These are phyloP conservation scores for Campoplex capitator DNA, from an alignment of 2,888 invertebrate genomes.

Conservation along the genomic window DNA sequence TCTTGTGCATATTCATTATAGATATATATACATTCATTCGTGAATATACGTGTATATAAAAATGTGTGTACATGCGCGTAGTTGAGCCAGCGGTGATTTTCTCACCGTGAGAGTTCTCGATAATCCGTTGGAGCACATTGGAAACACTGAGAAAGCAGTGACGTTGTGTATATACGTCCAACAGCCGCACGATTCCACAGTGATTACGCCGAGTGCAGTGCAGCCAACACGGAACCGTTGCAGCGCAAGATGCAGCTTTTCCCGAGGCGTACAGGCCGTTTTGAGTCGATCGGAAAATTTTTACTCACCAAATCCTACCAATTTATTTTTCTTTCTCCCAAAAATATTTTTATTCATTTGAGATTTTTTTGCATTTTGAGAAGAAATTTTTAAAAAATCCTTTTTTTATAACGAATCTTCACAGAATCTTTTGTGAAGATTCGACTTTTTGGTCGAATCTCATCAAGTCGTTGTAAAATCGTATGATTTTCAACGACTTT, in stretches of 20 bases:
- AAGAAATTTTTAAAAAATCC: no score
- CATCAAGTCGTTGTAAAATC: not conserved
- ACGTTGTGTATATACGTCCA: conserved; percentile 38
- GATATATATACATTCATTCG: not conserved
- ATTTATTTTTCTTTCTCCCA: not conserved
- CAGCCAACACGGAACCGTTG: conserved; percentile 43
- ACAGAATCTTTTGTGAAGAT: not conserved
- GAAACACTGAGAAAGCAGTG: conserved; percentile 52
- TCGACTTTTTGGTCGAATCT: not conserved
- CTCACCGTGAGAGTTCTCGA: conserved; percentile 72
- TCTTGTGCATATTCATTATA: not conserved
- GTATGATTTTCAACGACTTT: not conserved
- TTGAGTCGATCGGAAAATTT: not conserved
- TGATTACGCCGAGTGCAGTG: conserved; percentile 68
- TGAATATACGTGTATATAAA: not conserved
- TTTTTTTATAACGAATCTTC: not conserved
- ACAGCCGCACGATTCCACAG: conserved; percentile 68
- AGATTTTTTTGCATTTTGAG: not conserved
- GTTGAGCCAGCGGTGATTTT: conserved; percentile 66
- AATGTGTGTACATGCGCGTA: not conserved
- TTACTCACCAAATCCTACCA: not conserved
- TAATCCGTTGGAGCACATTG: conserved; percentile 62
- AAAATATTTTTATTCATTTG: not conserved
- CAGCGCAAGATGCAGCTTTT: conserved; percentile 43
- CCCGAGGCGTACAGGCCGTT: not conserved